A percentile compares a stretch with the other conserved stretches of the same genome.
phyloP scores from a whole-genome alignment of 30 jellyfish, hydroid and myxozoan species.

The Hydra vulgaris region DNA sequence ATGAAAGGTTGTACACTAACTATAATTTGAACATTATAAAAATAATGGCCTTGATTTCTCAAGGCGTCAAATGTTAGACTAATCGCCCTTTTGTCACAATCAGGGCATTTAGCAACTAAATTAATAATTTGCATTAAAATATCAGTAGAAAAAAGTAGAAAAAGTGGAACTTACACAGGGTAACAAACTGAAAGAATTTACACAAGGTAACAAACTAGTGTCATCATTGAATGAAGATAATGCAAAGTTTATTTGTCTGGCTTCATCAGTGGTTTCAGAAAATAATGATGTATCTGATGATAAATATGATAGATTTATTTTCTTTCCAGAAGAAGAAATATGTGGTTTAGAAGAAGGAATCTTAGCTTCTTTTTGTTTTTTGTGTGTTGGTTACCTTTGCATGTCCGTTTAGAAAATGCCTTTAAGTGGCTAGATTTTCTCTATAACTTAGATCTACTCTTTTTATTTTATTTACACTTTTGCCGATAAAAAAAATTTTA shows the following conservation, averaged over 20 bases:
- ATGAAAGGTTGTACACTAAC: background rate
- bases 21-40: background rate
- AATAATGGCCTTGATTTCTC: background rate
- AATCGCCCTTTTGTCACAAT: background rate
- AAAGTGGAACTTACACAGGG: background rate
- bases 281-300: background rate
- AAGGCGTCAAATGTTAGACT: background rate
- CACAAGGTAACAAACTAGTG: conserved; percentile 2
- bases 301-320: background rate
- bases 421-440: background rate
- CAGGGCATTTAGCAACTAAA: conserved; percentile 6
- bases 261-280: background rate
- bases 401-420: background rate
- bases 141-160: conserved; percentile 1
- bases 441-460: background rate
- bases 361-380: background rate
- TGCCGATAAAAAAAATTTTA: too few species aligned
- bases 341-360: background rate
- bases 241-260: background rate
- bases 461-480: too few species aligned
- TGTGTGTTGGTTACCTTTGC: too few species aligned
- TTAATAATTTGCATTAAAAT: background rate
- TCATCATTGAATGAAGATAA: background rate
- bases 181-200: background rate
- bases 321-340: conserved; percentile 4